Evolutionary conservation across 2,888 invertebrate genomes (phyloP), one percentile per base, ranked within the genome.

Genomic region (Empis stercorea): DNA sequence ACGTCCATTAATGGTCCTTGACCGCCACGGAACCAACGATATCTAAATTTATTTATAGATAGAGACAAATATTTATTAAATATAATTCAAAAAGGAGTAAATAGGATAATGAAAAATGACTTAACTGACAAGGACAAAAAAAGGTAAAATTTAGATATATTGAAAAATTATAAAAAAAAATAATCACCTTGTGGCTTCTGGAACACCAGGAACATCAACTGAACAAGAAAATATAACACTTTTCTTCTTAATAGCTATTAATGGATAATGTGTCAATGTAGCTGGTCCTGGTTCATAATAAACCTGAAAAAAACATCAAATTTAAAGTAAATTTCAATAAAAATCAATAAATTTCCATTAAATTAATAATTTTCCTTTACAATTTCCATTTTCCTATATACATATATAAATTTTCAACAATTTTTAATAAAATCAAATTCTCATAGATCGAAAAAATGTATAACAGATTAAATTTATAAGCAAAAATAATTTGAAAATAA

Each of bases 231-330:
- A 75, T n/a, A 82, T 83, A 20, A 94, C 76, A 34, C 82, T 78
- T 54, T 81, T 82, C 53, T 85, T 86, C 64, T 94, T 93, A 38
- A 89, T 78, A 1, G 92, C 87, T 27, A 80, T 72, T 58, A 75
- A 74, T 0, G 88, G 88, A 15, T 80, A 78, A 60, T 83, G 86
- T 0, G 77, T 76, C 40, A 92, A 70, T 49, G 78, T 76, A 0
- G 91, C 87, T n/a, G 83, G 80, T 1, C 87, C 87, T 0, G 92
- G 92, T 23, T 89, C 85, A 72, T 91, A 71, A 54, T 65, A 61
- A 30, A 68, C 64, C 62, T 68, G 37, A 4, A 44, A 42, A 1
- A 14, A 16, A 38, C 14, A 51, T n/a, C 41, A 11, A 42, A 1
- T 7, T 27, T 27, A 27, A 27, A 7, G 6, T 36, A 32, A 27